A percentile compares a stretch with the other conserved stretches of the same genome.
These are phyloP conservation scores for Aleiodes sp. DNA, from an alignment of 1,140 invertebrate species.

Conservation along the genomic window DNA sequence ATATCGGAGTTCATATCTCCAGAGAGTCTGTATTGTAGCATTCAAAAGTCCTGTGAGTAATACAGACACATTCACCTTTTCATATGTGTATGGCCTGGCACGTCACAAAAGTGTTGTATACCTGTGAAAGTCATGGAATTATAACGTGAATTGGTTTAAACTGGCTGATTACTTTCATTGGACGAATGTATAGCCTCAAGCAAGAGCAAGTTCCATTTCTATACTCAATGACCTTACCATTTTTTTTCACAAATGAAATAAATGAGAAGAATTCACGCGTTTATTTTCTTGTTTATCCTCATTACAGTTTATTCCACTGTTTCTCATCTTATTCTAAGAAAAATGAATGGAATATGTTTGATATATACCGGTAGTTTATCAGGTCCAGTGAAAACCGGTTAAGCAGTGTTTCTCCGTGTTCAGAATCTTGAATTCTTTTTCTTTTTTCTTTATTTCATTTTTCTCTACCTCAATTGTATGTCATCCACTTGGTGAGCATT, in stretches of 20 bases:
- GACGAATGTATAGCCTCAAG: neutral
- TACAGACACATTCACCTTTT: no score
- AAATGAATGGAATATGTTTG: neutral
- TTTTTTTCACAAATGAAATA: neutral
- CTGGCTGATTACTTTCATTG: neutral
- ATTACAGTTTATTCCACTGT: neutral
- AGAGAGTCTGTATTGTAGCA: neutral
- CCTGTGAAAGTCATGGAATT: neutral
- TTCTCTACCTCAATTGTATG: neutral
- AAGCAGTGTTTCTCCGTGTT: constrained; percentile 2
- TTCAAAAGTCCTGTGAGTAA: neutral
- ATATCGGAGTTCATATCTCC: neutral
- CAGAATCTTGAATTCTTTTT: neutral
- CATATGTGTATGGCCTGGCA: no score
- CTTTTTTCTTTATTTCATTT: neutral
- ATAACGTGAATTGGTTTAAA: neutral
- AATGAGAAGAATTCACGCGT: neutral
- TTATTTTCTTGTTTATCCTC: neutral
- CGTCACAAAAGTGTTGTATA: neutral
- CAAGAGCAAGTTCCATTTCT: neutral
- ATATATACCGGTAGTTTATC: neutral
- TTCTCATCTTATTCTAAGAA: constrained; percentile 9
- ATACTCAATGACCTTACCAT: neutral
- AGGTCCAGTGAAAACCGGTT: constrained; percentile 20
- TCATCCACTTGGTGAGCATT: neutral